Base-by-base conservation (phyloP, 1,140 invertebrate genomes). In the Ylistrum balloti region DNA sequence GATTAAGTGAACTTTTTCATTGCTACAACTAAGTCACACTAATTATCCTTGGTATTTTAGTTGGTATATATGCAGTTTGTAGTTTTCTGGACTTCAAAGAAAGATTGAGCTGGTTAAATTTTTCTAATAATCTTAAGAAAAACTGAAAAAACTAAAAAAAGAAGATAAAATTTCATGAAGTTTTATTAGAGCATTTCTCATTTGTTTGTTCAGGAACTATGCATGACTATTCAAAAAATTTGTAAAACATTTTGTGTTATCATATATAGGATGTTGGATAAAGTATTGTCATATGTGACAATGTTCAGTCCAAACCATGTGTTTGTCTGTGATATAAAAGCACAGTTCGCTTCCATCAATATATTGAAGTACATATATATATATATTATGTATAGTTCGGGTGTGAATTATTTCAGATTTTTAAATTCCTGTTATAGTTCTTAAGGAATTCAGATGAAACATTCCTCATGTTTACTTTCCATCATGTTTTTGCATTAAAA, bases 401-500 rank as follows among this genome's bases (percentile, higher is more conserved):
- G n/a, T 74, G 56, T 74, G 56, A 9, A 74, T 74, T 74, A 5
- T 28, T 74, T 74, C 22, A 28, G 22, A 74, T 28, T 28, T 74
- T 5, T 28, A 74, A 28, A n/a, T 28, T 28, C 28, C 17, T 17
- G 22, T 48, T 74, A 5, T 74, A 74, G 56, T 28, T 74, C 22
- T 74, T 74, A n/a, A 74, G n/a, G 17, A 28, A 74, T 28, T 28
- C 15, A 28, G 1, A 28, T 9, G 56, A 74, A 74, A 74, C n/a
- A 74, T 74, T 74, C 41, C 41, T 3, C n/a, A 28, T 74, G n/a
- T 74, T 74, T 74, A n/a, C 13, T 74, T 28, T 74, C 56, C 56
- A 74, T 74, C 56, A 74, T 74, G 56, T 74, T 74, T 45, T 74
- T 28, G 56, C 56, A 74, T 74, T 74, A 74, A 74, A n/a, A 74